Base-by-base conservation (phyloP, 2,113 vertebrate species). In the Sander vitreus region DNA sequence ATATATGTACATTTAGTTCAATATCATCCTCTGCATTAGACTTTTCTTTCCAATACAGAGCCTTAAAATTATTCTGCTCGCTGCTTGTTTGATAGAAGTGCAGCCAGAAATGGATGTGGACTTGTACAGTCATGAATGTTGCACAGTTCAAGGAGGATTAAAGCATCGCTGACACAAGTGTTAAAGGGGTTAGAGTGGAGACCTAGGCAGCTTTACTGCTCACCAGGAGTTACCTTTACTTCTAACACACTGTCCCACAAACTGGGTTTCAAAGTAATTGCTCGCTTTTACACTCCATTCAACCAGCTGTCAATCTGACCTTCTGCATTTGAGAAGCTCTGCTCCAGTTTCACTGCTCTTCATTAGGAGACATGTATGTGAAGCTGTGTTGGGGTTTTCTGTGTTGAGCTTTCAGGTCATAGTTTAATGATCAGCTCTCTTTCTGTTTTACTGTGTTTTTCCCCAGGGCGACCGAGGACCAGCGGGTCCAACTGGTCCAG, bases 391-490 rank as follows among this genome's bases (percentile, higher is more conserved):
- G 13, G 33, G 43, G 27, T 73, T 76, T 76, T 76, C 18, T 53
- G 18, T 78, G 36, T 76, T 73, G 7, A 68, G 53, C 47, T 79
- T 89, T 68, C 21, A 77, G 79, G 79, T 89, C 58, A 83, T 62
- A 47, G 63, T 84, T 87, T 84, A 84, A 91, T 72, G 43, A 85
- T 58, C 27, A 10, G 2, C 39, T 68, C 18, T 63, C 8, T 85
- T 14, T 62, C 19, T 77, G 10, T 66, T 69, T 89, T 67, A 1
- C 69, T 85, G 88, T 78, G 76, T 89, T 83, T 45, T 12, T 14
- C n/a, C 43, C 67, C 93, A 99, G 98, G 98, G 98, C 70, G 97
- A 99, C 6, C 94, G 98, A 79, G 98, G 98, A 79, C 97, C 93
- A 86, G 94, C 96, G 55, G 98, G 98, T 65, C 96, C 97, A 79